Conservation (phyloP, 1,140 invertebrate species). For the Drosophila kanapiae region DNA sequence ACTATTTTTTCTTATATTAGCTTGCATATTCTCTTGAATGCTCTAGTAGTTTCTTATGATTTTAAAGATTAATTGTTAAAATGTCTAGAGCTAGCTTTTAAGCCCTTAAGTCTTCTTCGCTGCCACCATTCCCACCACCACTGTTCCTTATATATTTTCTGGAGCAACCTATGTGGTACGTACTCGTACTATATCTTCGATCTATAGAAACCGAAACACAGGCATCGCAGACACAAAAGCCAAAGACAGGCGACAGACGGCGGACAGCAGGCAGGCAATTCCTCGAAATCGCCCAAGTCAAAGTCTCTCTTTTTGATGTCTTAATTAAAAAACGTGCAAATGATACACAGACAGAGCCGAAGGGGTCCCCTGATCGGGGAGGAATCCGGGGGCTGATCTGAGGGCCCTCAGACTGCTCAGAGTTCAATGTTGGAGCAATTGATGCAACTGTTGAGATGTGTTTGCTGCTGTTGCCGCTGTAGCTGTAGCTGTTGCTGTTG, state of each 20-base stretch:
- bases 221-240: conserved; percentile 37
- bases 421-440: conserved; percentile 84
- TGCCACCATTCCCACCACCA: conserved; percentile 4
- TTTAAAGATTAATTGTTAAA: no score
- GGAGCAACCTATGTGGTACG: conserved; percentile 40
- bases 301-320: conserved; percentile 83
- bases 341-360: conserved; percentile 48
- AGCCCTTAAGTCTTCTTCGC: not conserved
- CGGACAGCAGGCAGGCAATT: conserved; percentile 58
- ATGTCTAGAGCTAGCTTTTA: no score
- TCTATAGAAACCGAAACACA: conserved; percentile 54
- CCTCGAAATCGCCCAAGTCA: conserved; percentile 82
- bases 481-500: conserved; percentile 44
- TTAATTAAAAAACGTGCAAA: conserved; percentile 85
- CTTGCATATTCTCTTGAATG: no score
- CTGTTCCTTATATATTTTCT: conserved; percentile 3
- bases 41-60: no score
- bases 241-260: conserved; percentile 39
- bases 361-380: not conserved
- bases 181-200: conserved; percentile 38
- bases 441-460: conserved; percentile 84
- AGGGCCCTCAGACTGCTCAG: conserved; percentile 48
- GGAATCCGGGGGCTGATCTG: conserved; percentile 25
- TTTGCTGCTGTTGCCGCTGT: conserved; percentile 54
- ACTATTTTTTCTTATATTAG: no score